These are phyloP conservation scores for Lacerta bilineata DNA, from an alignment of 2,797 vertebrate species.

Conservation along the genomic window DNA sequence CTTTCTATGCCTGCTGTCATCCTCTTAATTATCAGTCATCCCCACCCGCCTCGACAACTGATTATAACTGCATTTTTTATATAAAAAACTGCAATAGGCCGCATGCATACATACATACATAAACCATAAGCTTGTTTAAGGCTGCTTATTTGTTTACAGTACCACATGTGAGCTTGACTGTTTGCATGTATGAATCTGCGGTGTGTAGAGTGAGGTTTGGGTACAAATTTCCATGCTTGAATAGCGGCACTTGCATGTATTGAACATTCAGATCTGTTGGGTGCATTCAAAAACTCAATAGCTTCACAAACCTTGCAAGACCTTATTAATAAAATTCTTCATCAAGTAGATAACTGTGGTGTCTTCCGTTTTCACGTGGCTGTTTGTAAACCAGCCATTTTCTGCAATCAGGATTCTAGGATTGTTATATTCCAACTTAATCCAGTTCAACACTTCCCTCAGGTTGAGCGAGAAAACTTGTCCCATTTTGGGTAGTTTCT, in stretches of 20 bases:
- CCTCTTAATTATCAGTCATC: too few species aligned
- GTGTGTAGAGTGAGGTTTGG: too few species aligned
- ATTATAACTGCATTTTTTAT: neutral
- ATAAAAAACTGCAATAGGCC: neutral
- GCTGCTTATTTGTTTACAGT: too few species aligned
- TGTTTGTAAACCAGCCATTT: conserved; percentile 94
- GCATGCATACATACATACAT: too few species aligned
- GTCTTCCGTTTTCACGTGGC: conserved; percentile 88
- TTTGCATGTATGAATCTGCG: too few species aligned
- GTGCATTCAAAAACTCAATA: neutral
- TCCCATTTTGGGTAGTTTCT: conserved; percentile 80
- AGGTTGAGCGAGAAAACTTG: conserved; percentile 87
- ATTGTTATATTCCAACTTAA: conserved; percentile 89
- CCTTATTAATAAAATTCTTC: conserved; percentile 94
- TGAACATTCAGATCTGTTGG: neutral
- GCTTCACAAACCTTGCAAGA: conserved; percentile 88
- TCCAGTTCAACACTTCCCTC: conserved; percentile 89
- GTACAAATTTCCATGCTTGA: too few species aligned
- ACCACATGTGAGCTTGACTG: too few species aligned
- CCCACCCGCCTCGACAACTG: neutral
- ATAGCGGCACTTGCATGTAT: neutral
- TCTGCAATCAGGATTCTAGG: conserved; percentile 89
- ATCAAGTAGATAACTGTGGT: conserved; percentile 91
- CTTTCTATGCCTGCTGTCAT: neutral
- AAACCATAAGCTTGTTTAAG: too few species aligned